These are phyloP conservation scores for Crax fasciolata DNA, from an alignment of 2,797 vertebrate species.

Conservation along the genomic window DNA sequence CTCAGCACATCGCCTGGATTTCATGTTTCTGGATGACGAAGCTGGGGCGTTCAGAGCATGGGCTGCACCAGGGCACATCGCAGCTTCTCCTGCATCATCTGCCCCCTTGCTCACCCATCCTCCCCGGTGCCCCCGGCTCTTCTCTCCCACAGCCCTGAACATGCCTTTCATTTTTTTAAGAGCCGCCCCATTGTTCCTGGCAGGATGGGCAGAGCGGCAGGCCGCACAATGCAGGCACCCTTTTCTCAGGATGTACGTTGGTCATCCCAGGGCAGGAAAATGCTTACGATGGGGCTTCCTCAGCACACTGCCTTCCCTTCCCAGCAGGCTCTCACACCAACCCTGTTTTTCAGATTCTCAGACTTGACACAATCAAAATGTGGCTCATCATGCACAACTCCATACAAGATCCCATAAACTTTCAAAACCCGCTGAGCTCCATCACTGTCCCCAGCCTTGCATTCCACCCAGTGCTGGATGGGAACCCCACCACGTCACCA, in stretches of 20 bases:
- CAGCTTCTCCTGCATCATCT: not conserved
- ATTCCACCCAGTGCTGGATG: not conserved
- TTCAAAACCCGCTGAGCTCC: not conserved
- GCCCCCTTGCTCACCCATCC: not conserved
- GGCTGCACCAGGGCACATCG: fast-evolving
- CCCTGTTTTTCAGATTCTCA: not conserved
- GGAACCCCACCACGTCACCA: not conserved
- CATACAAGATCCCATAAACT: fast-evolving
- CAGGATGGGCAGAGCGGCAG: slow-evolving; percentile 74
- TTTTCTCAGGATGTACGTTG: slow-evolving; percentile 72
- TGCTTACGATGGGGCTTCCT: slow-evolving; percentile 66
- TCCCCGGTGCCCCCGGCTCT: not conserved
- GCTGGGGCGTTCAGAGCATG: not conserved
- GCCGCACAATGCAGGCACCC: slow-evolving; percentile 57
- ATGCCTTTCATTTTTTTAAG: not conserved
- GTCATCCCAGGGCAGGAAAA: slow-evolving; percentile 73
- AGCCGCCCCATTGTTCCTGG: slow-evolving; percentile 66
- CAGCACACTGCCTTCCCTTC: slow-evolving; percentile 45
- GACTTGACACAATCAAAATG: fast-evolving
- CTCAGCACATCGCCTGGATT: not conserved
- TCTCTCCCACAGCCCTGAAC: slow-evolving; percentile 40
- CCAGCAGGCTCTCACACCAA: not conserved
- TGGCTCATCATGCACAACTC: not conserved
- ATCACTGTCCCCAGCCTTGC: too few species aligned
- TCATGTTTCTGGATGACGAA: not conserved